Evolutionary conservation across 1,140 invertebrate genomes (phyloP), one percentile per base, ranked within the genome.

Genomic region (Aricia agestis): DNA sequence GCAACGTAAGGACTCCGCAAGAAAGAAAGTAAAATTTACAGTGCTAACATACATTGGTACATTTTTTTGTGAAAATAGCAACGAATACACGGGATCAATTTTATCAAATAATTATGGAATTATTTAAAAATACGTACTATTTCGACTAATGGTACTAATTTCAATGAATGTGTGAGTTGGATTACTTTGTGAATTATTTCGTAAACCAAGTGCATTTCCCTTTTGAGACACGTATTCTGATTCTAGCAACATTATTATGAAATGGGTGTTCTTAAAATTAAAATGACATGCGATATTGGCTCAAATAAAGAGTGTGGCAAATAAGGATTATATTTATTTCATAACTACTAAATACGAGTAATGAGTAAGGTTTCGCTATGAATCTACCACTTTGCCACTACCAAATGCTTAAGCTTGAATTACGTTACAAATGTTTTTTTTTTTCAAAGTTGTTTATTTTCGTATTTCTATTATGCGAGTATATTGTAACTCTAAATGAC

Each of bases 351-450:
- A 79, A 72, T 52, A 52, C 45, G 45, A 52, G 45, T 79, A 80
- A 88, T 82, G 87, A 90, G 89, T 91, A 91, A 91, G 81, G 89
- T 91, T 91, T 91, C 89, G 89, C 89, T 83, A 88, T 90, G 89
- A 91, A 81, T 88, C 86, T 88, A 89, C 86, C 11, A 63, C 18
- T 85, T 90, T 91, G 88, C 87, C 88, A 91, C 86, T 87, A 89
- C 83, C 82, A 79, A 78, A 78, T 82, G 80, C 76, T 78, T 75
- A 84, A 86, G 83, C 80, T 85, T 83, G 68, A 61, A 69, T 15
- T 36, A 32, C 45, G n/a, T 69, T 61, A 57, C n/a, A 69, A 25
- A 63, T 13, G 10, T 31, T 25, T 63, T 52, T 52, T 6, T 4
- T 52, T 52, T 0, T 63, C 5, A 19, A 19, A 25, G 18, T 63